phyloP scores from a whole-genome alignment of 2,888 invertebrate species.

The Melangyna quadrimaculata region DNA sequence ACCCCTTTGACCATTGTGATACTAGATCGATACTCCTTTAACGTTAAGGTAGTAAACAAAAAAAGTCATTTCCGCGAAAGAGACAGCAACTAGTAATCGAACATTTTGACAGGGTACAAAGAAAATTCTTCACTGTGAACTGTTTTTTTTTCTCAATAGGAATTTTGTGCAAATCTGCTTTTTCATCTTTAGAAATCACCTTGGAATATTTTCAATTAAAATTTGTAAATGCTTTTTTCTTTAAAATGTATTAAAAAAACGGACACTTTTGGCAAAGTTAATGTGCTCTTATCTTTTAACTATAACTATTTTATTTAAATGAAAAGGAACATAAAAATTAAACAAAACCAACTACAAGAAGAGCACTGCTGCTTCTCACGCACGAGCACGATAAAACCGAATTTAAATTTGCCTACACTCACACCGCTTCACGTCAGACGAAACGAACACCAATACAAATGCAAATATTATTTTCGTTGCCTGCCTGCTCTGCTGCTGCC shows the following conservation, averaged over 20 bases:
- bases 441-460: slow-evolving; percentile 39
- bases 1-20: background rate
- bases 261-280: background rate
- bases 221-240: background rate
- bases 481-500: too few relatives aligned
- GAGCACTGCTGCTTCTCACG: slow-evolving; percentile 60
- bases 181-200: slow-evolving; percentile 46
- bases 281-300: background rate
- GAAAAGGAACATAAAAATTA: slow-evolving; percentile 61
- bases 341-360: slow-evolving; percentile 65
- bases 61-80: slow-evolving; percentile 58
- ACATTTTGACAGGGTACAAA: slow-evolving; percentile 23
- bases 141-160: slow-evolving; percentile 31
- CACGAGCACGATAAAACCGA: slow-evolving; percentile 67
- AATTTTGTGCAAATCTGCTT: slow-evolving; percentile 44
- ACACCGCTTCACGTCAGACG: slow-evolving; percentile 21
- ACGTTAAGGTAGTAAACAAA: slow-evolving; percentile 5
- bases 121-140: slow-evolving; percentile 52
- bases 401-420: background rate
- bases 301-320: slow-evolving; percentile 24
- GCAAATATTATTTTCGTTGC: slow-evolving; percentile 29
- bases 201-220: slow-evolving; percentile 17
- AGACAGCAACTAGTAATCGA: background rate
- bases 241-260: background rate
- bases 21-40: slow-evolving; percentile 18